phyloP scores from a whole-genome alignment of 2,797 vertebrate species.

The Megalops cyprinoides region DNA sequence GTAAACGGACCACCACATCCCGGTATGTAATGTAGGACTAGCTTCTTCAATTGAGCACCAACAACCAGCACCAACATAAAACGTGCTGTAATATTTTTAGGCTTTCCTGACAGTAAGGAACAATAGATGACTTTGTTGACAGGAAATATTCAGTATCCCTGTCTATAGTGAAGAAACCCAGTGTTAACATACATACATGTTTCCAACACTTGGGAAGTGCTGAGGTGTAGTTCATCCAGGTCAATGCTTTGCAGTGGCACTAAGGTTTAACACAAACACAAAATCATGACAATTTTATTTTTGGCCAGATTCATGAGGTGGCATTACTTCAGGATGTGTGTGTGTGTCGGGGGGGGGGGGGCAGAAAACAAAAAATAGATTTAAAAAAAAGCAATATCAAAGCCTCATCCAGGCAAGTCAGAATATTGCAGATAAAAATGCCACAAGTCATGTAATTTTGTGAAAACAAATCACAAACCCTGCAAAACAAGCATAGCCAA shows the following conservation, averaged over 20 bases:
- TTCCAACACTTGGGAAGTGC: too few relatives aligned
- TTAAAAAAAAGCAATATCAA: neutral
- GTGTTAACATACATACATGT: too few relatives aligned
- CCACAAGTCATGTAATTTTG: neutral
- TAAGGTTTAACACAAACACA: neutral
- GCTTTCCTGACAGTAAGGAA: slow-evolving; percentile 54
- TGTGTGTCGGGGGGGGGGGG: too few relatives aligned
- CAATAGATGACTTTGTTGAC: slow-evolving; percentile 50
- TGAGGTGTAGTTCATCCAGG: neutral
- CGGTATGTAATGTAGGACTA: neutral
- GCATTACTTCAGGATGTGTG: neutral
- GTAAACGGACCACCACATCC: neutral
- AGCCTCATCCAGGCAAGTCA: neutral
- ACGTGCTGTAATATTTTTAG: slow-evolving; percentile 56
- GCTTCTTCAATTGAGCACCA: slow-evolving; percentile 43
- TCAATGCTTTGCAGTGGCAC: neutral
- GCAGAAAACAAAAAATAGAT: neutral
- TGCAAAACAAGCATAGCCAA: neutral
- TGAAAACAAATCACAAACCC: neutral
- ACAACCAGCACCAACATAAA: slow-evolving; percentile 46
- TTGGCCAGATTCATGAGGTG: neutral
- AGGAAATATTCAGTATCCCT: slow-evolving; percentile 49
- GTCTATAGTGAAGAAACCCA: slow-evolving; percentile 34
- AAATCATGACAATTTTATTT: neutral
- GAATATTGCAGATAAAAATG: neutral